These are phyloP conservation scores for Habropoda laboriosa DNA, from an alignment of 1,140 invertebrate species.

Conservation along the genomic window DNA sequence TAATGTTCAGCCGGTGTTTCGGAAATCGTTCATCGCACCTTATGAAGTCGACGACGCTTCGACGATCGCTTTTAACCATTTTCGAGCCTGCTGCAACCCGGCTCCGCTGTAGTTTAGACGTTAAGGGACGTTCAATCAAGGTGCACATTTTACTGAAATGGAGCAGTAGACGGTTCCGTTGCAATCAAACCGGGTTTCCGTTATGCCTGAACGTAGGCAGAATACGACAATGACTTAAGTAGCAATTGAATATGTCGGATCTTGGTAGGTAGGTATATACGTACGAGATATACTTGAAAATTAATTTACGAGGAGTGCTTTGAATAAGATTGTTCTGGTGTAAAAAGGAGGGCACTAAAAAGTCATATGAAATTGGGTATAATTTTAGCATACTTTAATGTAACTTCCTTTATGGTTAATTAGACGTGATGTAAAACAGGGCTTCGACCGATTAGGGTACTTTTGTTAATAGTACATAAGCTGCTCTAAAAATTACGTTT, in stretches of 20 bases:
- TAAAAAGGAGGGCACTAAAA: too few relatives aligned
- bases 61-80: not conserved
- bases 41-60: not conserved
- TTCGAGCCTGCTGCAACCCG: not conserved
- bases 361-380: too few relatives aligned
- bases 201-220: not conserved
- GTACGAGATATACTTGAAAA: not conserved
- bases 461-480: too few relatives aligned
- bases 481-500: too few relatives aligned
- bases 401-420: too few relatives aligned
- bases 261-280: not conserved
- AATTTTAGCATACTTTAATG: too few relatives aligned
- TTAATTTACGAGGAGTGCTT: not conserved
- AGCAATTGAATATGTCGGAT: not conserved
- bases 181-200: not conserved
- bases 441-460: too few relatives aligned
- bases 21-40: constrained; percentile 9
- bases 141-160: not conserved
- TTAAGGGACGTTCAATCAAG: not conserved
- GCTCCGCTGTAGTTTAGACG: not conserved
- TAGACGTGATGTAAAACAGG: too few relatives aligned
- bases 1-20: constrained; percentile 10
- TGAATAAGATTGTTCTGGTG: too few relatives aligned
- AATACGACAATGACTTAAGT: not conserved
- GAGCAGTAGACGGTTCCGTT: not conserved